Evolutionary conservation across 2,113 vertebrate genomes (phyloP).

Genomic region (Laticauda colubrina): DNA sequence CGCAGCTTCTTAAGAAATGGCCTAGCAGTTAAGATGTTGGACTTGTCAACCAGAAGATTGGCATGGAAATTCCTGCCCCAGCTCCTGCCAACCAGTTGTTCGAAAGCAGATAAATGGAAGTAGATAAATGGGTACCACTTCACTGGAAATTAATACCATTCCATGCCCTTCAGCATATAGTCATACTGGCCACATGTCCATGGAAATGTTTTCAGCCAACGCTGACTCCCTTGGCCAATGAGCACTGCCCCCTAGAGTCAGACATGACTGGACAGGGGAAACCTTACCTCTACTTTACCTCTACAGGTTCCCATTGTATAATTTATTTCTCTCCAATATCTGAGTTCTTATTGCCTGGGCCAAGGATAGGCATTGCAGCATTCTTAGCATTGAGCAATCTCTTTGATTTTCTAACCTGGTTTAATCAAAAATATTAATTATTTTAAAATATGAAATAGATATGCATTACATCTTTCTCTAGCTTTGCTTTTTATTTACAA

Average conservation of each 20-base stretch:
- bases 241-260: background rate
- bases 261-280: background rate
- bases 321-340: background rate
- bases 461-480: background rate
- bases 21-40: background rate
- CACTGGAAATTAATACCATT: background rate
- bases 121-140: background rate
- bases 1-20: background rate
- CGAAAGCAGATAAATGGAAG: background rate
- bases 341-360: background rate
- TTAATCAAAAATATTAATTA: background rate
- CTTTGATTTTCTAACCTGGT: background rate
- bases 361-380: background rate
- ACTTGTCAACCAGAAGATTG: background rate
- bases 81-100: background rate
- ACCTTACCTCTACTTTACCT: background rate
- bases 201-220: background rate
- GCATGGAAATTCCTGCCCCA: background rate
- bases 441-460: background rate
- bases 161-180: fast-evolving
- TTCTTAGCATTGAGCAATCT: background rate
- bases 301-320: background rate
- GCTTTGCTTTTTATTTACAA: background rate
- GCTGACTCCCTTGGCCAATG: background rate
- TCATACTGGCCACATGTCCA: background rate